Evolutionary conservation across 92 coral and sea anemone species (phyloP), one percentile per base, ranked within the genome.

Genomic region (Phenganax marumi): DNA sequence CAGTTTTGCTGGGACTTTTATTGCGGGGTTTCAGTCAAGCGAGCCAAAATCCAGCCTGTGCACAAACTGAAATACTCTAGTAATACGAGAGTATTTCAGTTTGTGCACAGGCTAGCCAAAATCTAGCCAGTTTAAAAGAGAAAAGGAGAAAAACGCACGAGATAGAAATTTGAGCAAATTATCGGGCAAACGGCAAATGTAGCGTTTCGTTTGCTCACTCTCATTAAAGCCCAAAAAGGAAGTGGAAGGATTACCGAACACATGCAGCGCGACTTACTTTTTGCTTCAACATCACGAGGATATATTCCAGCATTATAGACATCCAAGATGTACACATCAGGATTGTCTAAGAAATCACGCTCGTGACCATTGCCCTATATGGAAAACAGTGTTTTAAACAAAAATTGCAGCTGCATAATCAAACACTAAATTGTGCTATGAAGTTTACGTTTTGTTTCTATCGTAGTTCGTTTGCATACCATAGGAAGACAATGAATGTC

Each of bases 341-440:
- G 90, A 89, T 95, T 91, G 25, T 90, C 91, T 77, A 89, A 89
- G 71, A 95, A 95, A 79, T 95, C 98, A 43, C 93, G 90, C 83
- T 94, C 98, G 66, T 95, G 98, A 3, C 98, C 98, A 91, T 95
- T 95, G 13, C 98, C 98, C 97, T 94, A 43, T 19, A 25, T 57
- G 74, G 39, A 48, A 10, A 48, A 63, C 0, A 51, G 9, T 12
- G 16, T 19, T 6, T 68, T 7, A 9, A 21, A 73, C 18, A 6
- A 43, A 46, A 0, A 13, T 70, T 8, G 24, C 68, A 49, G 43
- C 52, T 48, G 39, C 66, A 77, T 17, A 25, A 11, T 43, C 22
- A 53, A 16, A 77, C 26, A 23, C 8, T 21, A 47, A n/a, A 9
- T 3, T 21, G 18, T 76, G 23, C 8, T 8, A 50, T 33, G 3